Base-by-base conservation (phyloP, 2,888 invertebrate species). In the Lasioglossum oenotherae region DNA sequence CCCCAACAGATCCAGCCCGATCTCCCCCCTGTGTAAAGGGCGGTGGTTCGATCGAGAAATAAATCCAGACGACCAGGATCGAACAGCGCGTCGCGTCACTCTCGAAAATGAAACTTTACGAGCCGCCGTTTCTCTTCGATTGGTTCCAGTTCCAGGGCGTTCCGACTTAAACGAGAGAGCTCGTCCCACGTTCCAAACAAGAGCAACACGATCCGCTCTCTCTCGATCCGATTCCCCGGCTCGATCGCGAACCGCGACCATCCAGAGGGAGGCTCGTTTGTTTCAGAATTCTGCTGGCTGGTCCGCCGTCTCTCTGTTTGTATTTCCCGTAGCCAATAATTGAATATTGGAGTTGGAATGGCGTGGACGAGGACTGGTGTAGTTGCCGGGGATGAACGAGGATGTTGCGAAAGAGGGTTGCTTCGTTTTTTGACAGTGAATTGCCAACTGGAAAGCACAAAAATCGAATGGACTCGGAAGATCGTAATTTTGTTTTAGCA, bases 271-370 rank as follows among this genome's bases (percentile, higher is more conserved):
- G 74, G 84, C 89, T 91, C 89, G 89, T 91, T 91, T 91, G 91
- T 91, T 91, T 90, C 84, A 85, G 79, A 88, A 87, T 87, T 91
- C 84, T 82, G 80, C 74, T 80, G 81, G 81, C 74, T 87, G 79
- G 49, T 44, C 44, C 44, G 44, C 72, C 71, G 78, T 64, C 69
- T 60, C 82, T 72, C 74, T 49, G 35, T 44, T 31, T 60, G 23
- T 75, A 53, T 72, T 79, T 73, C 73, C 49, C 89, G 86, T 84
- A 89, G 88, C 92, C 94, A 92, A 93, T 94, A 94, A 94, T 94
- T 94, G 94, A 94, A 94, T 94, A 94, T 93, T 89, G 93, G 88
- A 90, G 83, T 80, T 85, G 87, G 53, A 81, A 87, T 78, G 69
- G 75, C 75, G 82, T 67, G 74, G 85, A 35, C 19, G 67, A 23